Percentiles rank a stretch among this genome's conserved stretches.
phyloP scores from a whole-genome alignment of 1,140 invertebrate species.

The Nasonia giraulti region DNA sequence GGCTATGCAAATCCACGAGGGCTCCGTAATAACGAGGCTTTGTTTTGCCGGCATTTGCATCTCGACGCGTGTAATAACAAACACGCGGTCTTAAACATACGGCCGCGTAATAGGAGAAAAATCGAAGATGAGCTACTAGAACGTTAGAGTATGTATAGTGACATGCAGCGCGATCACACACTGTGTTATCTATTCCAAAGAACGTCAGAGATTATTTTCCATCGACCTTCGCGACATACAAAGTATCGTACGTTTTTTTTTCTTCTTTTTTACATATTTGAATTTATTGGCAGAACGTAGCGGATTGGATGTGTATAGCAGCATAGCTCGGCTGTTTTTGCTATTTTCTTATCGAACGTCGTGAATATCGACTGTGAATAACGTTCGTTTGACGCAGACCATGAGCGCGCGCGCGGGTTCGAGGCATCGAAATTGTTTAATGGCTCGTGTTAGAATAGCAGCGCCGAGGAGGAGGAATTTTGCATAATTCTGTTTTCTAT shows the following conservation, averaged over 20 bases:
- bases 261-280: no score
- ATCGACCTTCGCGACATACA: not conserved
- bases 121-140: not conserved
- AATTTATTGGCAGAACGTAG: no score
- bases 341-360: not conserved
- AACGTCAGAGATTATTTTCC: not conserved
- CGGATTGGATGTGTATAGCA: no score
- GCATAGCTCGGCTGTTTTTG: not conserved
- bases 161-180: not conserved
- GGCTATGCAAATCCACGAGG: not conserved
- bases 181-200: not conserved
- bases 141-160: not conserved
- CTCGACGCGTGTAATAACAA: not conserved
- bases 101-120: not conserved
- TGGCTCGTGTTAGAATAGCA: no score
- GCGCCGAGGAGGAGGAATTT: no score
- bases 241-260: not conserved
- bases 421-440: no score
- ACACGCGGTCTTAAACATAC: not conserved
- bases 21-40: not conserved
- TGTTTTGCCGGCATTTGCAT: not conserved
- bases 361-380: not conserved
- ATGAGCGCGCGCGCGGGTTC: no score
- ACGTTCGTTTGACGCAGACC: no score
- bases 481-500: no score